phyloP scores from a whole-genome alignment of 2,113 vertebrate genomes.

The Rattus rattus region DNA sequence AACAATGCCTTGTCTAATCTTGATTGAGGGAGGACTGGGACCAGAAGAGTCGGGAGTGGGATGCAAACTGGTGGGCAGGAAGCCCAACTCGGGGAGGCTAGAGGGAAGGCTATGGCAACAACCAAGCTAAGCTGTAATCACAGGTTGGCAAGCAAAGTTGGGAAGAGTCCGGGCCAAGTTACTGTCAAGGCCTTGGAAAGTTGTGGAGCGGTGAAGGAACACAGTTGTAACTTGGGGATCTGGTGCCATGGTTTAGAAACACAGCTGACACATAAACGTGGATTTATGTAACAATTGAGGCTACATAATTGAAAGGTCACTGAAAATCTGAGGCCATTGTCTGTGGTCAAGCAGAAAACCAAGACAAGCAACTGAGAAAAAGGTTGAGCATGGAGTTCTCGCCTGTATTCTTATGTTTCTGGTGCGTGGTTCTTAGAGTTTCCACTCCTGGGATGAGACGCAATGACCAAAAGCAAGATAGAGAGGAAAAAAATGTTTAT shows the following conservation, averaged over 20 bases:
- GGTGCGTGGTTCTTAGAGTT: neutral
- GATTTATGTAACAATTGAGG: neutral
- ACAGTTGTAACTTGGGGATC: neutral
- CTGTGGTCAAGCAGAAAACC: neutral
- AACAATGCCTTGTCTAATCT: conserved; percentile 20
- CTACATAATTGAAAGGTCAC: neutral
- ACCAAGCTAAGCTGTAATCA: neutral
- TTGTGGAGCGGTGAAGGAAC: neutral
- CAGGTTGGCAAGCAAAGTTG: neutral
- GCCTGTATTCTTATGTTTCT: neutral
- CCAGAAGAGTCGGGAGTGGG: neutral
- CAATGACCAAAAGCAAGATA: neutral
- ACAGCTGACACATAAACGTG: neutral
- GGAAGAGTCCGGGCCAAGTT: neutral
- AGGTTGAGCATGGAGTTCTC: neutral
- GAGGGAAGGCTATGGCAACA: neutral
- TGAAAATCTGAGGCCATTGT: neutral
- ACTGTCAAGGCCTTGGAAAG: neutral
- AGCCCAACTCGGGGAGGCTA: neutral
- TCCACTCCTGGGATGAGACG: neutral
- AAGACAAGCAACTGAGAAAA: neutral
- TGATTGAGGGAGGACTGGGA: neutral
- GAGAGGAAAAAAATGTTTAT: neutral
- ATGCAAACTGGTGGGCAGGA: neutral
- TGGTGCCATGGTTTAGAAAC: neutral